Percentiles rank a stretch among this genome's conserved stretches.
Evolutionary conservation across 2,797 vertebrate genomes (phyloP).

Genomic region (Forpus xanthops): DNA sequence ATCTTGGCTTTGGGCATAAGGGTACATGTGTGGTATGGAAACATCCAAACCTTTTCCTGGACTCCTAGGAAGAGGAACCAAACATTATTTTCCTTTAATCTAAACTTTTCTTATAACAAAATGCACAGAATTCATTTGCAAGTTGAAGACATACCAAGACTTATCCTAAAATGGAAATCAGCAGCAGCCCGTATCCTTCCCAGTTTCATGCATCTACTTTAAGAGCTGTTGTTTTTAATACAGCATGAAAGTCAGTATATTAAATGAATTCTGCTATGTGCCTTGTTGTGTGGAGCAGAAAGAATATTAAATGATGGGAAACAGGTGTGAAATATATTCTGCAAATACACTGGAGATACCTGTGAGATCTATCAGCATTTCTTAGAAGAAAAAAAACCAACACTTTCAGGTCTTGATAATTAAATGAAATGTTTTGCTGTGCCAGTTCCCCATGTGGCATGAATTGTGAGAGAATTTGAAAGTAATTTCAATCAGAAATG

Average conservation of each 20-base stretch:
- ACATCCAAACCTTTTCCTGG: neutral
- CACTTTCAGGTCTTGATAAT: neutral
- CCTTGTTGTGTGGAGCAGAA: neutral
- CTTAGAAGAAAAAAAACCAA: neutral
- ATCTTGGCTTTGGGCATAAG: neutral
- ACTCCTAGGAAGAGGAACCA: neutral
- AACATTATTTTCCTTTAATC: neutral
- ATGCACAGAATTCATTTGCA: neutral
- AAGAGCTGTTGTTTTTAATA: conserved; percentile 9
- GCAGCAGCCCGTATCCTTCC: neutral
- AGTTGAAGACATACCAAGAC: neutral
- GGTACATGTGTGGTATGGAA: neutral
- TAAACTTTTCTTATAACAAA: neutral
- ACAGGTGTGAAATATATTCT: conserved; percentile 44
- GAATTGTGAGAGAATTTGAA: neutral
- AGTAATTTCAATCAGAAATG: neutral
- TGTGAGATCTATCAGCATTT: conserved; percentile 9
- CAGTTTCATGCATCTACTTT: neutral
- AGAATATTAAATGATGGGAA: conserved; percentile 34
- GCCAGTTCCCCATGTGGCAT: neutral
- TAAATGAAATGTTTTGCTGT: neutral
- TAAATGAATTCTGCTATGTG: neutral
- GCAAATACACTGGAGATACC: conserved; percentile 39
- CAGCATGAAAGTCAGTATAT: neutral
- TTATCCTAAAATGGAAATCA: neutral